A percentile compares a stretch with the other conserved stretches of the same genome.
Evolutionary conservation across 2,797 vertebrate genomes (phyloP).

Genomic region (Rallus crepitans): DNA sequence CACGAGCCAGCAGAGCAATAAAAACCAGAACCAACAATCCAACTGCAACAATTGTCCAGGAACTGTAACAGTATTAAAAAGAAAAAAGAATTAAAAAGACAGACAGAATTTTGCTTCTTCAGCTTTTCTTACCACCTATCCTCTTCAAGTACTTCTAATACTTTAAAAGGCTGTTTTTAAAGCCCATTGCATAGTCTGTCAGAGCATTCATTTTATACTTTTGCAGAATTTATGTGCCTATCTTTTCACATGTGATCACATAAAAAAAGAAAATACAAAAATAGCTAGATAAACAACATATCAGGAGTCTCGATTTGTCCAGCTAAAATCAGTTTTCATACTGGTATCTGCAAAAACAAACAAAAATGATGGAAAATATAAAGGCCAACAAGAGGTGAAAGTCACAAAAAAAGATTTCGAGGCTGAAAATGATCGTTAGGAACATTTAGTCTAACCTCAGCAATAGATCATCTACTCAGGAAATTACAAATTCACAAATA

Average conservation of each 20-base stretch:
- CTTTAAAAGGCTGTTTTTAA: not conserved
- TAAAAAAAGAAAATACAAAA: slow-evolving; percentile 30
- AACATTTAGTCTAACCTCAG: not conserved
- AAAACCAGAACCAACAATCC: slow-evolving; percentile 83
- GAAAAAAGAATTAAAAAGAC: not conserved
- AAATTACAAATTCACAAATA: not conserved
- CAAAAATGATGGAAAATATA: slow-evolving; percentile 6
- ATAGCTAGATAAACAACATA: slow-evolving; percentile 39
- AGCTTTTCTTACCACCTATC: not conserved
- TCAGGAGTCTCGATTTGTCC: not conserved
- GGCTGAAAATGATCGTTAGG: not conserved
- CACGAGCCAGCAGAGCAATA: slow-evolving; percentile 78
- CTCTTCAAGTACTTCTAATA: not conserved
- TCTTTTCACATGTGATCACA: not conserved
- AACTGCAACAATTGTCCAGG: slow-evolving; percentile 83
- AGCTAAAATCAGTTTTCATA: not conserved
- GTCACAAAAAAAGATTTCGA: not conserved
- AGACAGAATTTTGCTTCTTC: not conserved
- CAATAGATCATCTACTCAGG: not conserved
- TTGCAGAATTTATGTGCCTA: slow-evolving; percentile 1
- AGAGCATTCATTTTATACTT: not conserved
- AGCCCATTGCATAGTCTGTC: not conserved
- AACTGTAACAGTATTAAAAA: slow-evolving; percentile 73
- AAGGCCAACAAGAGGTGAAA: not conserved
- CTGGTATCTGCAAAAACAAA: slow-evolving; percentile 36